Conservation (phyloP, 2,797 vertebrate genomes). For the Hipposideros larvatus region DNA sequence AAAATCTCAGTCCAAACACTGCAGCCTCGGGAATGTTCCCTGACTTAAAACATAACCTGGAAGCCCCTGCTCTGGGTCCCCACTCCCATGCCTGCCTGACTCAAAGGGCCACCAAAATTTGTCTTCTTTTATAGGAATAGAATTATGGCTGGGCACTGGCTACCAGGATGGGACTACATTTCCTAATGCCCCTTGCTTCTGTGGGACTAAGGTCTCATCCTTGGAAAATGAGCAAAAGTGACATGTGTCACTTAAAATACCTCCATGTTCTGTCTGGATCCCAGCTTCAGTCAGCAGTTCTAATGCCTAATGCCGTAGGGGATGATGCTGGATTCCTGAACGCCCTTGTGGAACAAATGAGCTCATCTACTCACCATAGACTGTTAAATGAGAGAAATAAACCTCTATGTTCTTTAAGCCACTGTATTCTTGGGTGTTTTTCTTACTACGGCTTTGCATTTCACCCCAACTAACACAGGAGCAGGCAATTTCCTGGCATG, state of each 20-base stretch:
- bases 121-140: not conserved
- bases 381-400: not conserved
- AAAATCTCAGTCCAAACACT: not conserved
- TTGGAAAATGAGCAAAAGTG: not conserved
- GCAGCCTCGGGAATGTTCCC: not conserved
- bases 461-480: not conserved
- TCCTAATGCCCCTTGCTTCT: not conserved
- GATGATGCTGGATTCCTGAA: not conserved
- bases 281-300: not conserved
- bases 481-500: slow-evolving; percentile 9
- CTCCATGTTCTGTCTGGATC: not conserved
- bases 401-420: not conserved
- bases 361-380: not conserved
- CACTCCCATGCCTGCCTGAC: not conserved
- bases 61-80: not conserved
- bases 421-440: not conserved
- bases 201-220: not conserved
- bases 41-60: not conserved
- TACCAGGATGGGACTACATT: not conserved
- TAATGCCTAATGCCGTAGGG: not conserved
- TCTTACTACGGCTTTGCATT: not conserved
- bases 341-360: not conserved
- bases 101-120: not conserved
- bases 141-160: not conserved
- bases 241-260: not conserved